Evolutionary conservation across 2,888 invertebrate genomes (phyloP).

Genomic region (Cataglyphis rosenhaueri): DNA sequence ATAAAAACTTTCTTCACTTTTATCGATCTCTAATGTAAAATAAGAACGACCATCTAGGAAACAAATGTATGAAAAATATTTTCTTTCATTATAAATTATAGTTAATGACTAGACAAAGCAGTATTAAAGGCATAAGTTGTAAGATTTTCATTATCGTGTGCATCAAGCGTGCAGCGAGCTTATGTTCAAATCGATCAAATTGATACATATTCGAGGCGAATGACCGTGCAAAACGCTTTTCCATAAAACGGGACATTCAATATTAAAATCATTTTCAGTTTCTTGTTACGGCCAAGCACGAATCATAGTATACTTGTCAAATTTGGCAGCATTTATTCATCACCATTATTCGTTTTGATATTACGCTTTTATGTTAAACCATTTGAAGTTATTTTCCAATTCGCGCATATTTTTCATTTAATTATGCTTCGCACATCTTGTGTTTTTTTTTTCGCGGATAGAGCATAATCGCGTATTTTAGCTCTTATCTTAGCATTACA

Average conservation of each 20-base stretch:
- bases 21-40: not conserved
- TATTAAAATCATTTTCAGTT: constrained; percentile 24
- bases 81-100: not conserved
- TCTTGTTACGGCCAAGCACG: not conserved
- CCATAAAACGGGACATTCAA: constrained; percentile 6
- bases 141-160: constrained; percentile 36
- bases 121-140: not conserved
- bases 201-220: constrained; percentile 36
- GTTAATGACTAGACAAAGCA: not conserved
- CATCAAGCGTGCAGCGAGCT: constrained; percentile 24
- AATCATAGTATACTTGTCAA: not conserved
- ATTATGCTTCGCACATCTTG: not conserved
- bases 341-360: not conserved
- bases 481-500: constrained; percentile 6
- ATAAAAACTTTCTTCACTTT: not conserved
- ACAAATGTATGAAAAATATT: not conserved
- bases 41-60: not conserved
- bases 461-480: not conserved
- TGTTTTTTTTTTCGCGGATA: not conserved
- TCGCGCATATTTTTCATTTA: not conserved
- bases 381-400: not conserved
- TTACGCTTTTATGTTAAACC: not conserved
- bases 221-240: constrained; percentile 19
- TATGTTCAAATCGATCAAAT: constrained; percentile 6
- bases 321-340: not conserved